phyloP scores from a whole-genome alignment of 92 coral and sea anemone genomes.

The Phenganax marumi region DNA sequence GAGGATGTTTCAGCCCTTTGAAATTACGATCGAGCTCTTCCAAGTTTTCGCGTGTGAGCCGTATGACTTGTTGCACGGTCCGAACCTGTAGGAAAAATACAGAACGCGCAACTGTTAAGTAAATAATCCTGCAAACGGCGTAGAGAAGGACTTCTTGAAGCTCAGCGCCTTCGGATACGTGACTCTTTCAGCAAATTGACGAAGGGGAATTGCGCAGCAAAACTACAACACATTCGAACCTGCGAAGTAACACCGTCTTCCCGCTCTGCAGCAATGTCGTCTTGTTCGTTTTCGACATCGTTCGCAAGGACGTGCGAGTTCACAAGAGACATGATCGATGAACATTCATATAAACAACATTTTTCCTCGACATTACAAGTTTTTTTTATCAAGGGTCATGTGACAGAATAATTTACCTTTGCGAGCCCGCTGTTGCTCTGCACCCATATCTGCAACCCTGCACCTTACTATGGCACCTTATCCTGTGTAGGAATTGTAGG shows the following conservation, averaged over 20 bases:
- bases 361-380: neutral
- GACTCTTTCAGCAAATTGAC: neutral
- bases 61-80: constrained; percentile 86
- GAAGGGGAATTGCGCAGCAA: neutral
- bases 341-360: constrained; percentile 36
- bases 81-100: constrained; percentile 71
- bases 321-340: constrained; percentile 33
- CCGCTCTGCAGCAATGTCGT: constrained; percentile 3
- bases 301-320: constrained; percentile 15
- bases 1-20: constrained; percentile 82
- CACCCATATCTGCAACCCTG: too few relatives aligned
- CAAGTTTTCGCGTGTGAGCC: constrained; percentile 83
- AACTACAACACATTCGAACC: neutral
- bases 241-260: constrained; percentile 18
- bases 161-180: constrained; percentile 1
- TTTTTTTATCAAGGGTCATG: constrained; percentile 32
- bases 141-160: neutral
- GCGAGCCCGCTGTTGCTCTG: constrained; percentile 6
- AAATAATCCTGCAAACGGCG: constrained; percentile 46
- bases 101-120: constrained; percentile 27
- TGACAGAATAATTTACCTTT: constrained; percentile 9
- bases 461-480: too few relatives aligned
- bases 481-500: too few relatives aligned
- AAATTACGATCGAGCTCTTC: constrained; percentile 90
- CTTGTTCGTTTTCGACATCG: constrained; percentile 7